These are phyloP conservation scores for Cephus nigrinus DNA, from an alignment of 2,888 invertebrate species.

Conservation along the genomic window DNA sequence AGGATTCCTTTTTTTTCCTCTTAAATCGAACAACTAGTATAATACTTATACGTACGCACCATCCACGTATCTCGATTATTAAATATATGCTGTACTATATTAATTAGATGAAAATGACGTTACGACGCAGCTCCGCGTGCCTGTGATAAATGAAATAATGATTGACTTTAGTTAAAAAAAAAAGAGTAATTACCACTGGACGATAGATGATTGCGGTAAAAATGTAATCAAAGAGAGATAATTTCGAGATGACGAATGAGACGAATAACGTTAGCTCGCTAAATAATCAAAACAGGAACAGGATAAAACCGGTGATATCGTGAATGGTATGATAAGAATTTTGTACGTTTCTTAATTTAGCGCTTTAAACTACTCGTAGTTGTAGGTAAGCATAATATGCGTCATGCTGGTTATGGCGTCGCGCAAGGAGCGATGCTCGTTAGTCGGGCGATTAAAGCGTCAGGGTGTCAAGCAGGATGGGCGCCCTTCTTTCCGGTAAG, in stretches of 20 bases:
- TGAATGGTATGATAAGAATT: not conserved
- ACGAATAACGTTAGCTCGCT: not conserved
- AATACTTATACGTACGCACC: not conserved
- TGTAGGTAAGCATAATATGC: slow-evolving; percentile 14
- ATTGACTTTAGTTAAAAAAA: not conserved
- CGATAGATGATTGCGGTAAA: not conserved
- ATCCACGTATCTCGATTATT: not conserved
- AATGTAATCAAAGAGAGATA: not conserved
- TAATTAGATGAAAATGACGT: not conserved
- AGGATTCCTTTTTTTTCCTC: not conserved
- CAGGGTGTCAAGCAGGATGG: slow-evolving; percentile 59
- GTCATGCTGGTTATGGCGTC: slow-evolving; percentile 32
- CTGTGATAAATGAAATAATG: not conserved
- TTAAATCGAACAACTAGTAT: not conserved
- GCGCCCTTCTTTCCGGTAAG: slow-evolving; percentile 61
- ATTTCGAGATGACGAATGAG: not conserved
- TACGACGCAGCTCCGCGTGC: not conserved
- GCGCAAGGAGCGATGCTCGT: slow-evolving; percentile 15
- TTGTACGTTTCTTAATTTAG: not conserved
- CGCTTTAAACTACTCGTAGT: not conserved
- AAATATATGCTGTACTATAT: not conserved
- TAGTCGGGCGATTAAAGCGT: slow-evolving; percentile 26
- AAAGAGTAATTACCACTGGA: not conserved
- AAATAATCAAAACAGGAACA: not conserved
- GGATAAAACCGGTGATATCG: not conserved